phyloP scores from a whole-genome alignment of 2,888 invertebrate species.

The Sarcophaga variegata region DNA sequence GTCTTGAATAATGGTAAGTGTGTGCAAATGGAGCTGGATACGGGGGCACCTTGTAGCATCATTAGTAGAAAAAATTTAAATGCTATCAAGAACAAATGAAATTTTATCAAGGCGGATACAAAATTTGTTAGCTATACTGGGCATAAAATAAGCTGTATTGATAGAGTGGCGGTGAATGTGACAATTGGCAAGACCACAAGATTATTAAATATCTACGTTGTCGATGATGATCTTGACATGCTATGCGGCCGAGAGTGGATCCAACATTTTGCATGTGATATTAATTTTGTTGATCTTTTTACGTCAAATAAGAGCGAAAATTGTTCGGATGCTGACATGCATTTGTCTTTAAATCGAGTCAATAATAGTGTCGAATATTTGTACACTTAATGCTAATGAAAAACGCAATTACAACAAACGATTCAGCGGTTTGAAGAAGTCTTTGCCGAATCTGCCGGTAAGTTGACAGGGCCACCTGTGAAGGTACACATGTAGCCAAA shows the following conservation, averaged over 20 bases:
- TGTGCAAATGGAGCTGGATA: constrained; percentile 48
- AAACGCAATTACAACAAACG: background rate
- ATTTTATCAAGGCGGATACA: constrained; percentile 13
- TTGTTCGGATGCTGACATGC: background rate
- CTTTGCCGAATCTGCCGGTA: background rate
- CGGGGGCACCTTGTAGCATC: constrained; percentile 49
- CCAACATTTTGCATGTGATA: constrained; percentile 33
- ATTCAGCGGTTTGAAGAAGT: background rate
- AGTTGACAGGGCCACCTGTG: background rate
- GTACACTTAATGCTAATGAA: background rate
- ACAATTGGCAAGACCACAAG: no score
- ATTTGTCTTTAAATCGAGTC: background rate
- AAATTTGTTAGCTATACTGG: constrained; percentile 41
- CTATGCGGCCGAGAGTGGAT: constrained; percentile 43
- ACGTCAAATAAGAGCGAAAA: background rate
- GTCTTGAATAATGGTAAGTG: constrained; percentile 12
- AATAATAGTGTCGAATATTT: background rate
- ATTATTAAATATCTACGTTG: constrained; percentile 36
- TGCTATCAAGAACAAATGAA: background rate
- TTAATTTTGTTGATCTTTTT: constrained; percentile 19
- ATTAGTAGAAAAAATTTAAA: constrained; percentile 21
- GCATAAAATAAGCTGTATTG: constrained; percentile 33
- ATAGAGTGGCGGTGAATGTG: background rate
- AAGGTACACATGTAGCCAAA: constrained; percentile 17
- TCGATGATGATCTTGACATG: constrained; percentile 42